Base-by-base conservation (phyloP, 2,888 invertebrate genomes). In the Spodoptera picta region DNA sequence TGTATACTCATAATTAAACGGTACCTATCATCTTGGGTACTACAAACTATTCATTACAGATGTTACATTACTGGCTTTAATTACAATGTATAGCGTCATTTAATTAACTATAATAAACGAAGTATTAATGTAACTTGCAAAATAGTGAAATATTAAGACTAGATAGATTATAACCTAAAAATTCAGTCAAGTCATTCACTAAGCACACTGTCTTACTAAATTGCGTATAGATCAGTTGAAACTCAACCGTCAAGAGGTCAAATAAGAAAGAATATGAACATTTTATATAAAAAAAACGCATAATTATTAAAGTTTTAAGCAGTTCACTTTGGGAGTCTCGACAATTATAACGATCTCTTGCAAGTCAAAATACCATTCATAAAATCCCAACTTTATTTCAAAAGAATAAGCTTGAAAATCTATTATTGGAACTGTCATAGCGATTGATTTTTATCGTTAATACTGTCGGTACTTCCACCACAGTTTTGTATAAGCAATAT, bases 141-240 rank as follows among this genome's bases (percentile, higher is more conserved):
- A 80, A 65, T 72, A 66, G 69, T 82, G 78, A 77, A 81, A 86
- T 75, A 84, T 85, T 87, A 87, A 86, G 91, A 92, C 92, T 92
- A 92, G 90, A 88, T 75, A 82, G 70, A 83, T 81, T 84, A 84
- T 82, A 86, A 90, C 82, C 87, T 92, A 90, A 87, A 84, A 88
- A 74, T 85, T 93, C 92, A 93, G 92, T 92, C 91, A 86, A 84
- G 80, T 87, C 86, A 85, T 85, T 84, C 83, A 84, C 81, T 85
- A 87, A 86, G 83, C 87, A 82, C 75, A 76, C 81, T 73, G 58
- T 60, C 61, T 67, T 65, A 77, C 63, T 66, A 77, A 75, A 75
- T 61, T 72, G 77, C 73, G 67, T 75, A 53, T 62, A 67, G 45
- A 60, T 55, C 46, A 53, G 31, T 63, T 57, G 65, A 51, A 60